These are phyloP conservation scores for Ellobius talpinus DNA, from an alignment of 2,113 vertebrate species.

Conservation along the genomic window DNA sequence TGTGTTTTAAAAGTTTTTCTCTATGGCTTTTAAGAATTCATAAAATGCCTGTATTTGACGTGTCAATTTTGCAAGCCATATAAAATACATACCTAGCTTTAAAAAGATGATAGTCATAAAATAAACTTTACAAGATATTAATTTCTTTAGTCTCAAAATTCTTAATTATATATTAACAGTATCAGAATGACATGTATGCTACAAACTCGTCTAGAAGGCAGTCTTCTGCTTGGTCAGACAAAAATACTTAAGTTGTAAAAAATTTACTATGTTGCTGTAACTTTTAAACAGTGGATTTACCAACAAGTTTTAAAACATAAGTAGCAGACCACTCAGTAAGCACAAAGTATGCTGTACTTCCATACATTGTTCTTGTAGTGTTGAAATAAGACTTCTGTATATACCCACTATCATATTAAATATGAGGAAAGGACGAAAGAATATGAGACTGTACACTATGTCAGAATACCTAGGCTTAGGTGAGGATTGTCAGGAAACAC, in stretches of 20 bases:
- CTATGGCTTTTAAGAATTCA: not conserved
- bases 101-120: slow-evolving; percentile 48
- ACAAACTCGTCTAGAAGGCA: not conserved
- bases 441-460: not conserved
- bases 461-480: not conserved
- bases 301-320: not conserved
- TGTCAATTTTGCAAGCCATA: slow-evolving; percentile 4
- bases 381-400: not conserved
- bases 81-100: not conserved
- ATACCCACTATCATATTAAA: not conserved
- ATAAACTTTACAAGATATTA: slow-evolving; percentile 30
- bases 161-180: slow-evolving; percentile 40
- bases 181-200: not conserved
- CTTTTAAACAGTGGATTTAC: not conserved
- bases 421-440: not conserved
- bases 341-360: not conserved
- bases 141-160: slow-evolving; percentile 22
- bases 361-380: not conserved
- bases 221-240: not conserved
- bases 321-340: not conserved
- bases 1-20: not conserved
- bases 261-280: not conserved
- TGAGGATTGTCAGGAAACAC: not conserved
- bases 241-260: not conserved
- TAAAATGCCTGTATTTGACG: not conserved